Conservation (phyloP, 2,888 invertebrate genomes). For the Tipula helvola region DNA sequence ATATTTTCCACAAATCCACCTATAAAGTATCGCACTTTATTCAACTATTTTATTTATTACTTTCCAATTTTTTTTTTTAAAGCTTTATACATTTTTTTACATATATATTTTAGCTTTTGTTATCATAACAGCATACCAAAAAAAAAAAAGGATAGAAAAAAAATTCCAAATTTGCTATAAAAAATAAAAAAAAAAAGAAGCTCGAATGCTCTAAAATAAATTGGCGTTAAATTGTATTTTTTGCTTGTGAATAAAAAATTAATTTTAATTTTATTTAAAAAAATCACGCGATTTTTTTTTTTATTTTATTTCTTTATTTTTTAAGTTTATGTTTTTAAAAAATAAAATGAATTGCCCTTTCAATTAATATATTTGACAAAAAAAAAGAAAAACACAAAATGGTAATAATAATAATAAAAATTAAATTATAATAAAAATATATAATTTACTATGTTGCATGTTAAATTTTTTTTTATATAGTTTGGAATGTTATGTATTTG, state of each 20-base stretch:
- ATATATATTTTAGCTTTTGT: not conserved
- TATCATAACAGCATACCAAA: not conserved
- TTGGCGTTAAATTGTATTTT: not conserved
- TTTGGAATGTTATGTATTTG: not conserved
- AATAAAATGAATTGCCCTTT: not conserved
- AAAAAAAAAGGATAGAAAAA: not conserved
- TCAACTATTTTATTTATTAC: not conserved
- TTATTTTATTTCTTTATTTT: not conserved
- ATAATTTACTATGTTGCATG: not conserved
- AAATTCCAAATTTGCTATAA: not conserved
- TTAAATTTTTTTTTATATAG: not conserved
- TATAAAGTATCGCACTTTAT: conserved; percentile 4
- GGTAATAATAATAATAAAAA: not conserved
- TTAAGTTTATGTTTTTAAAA: conserved; percentile 4
- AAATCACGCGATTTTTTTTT: not conserved
- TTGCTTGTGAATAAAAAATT: not conserved
- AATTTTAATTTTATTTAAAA: not conserved
- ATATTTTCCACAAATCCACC: conserved; percentile 4
- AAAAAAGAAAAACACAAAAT: not conserved
- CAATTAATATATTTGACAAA: not conserved
- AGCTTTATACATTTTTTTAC: not conserved
- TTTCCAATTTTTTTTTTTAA: conserved; percentile 4
- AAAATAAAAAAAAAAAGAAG: not conserved
- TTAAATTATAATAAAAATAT: conserved; percentile 4
- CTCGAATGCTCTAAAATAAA: not conserved